Base-by-base conservation (phyloP, 2,797 vertebrate genomes). In the Silurus lanzhouensis region DNA sequence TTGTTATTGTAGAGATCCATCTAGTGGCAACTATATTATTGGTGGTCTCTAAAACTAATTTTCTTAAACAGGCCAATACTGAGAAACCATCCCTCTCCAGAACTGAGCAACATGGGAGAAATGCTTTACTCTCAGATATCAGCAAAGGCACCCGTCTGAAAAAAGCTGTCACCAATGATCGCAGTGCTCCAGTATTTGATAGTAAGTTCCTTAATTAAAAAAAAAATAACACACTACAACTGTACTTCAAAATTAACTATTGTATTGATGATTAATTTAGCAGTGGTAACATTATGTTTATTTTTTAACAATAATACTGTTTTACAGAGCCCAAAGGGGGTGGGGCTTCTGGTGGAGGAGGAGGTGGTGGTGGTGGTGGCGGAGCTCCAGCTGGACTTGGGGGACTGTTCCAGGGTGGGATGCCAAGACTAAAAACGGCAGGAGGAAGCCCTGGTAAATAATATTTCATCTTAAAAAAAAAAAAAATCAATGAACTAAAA, bases 81-180 rank as follows among this genome's bases (percentile, higher is more conserved):
- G 94, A 96, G 81, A 99, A 98, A 89, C 97, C 97, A 19, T 0
- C 5, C 61, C 92, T 98, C 81, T 97, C 86, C 89, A 96, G 91
- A 72, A 83, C 92, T 0, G 95, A 97, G 89, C 96, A 96, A 89
- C 94, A 95, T 0, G 97, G 96, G 31, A 92, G 98, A 90, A 96
- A 91, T 82, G 97, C 97, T 83, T 94, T 99, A 27, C 87, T 99
- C 66, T 91, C 94, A 0, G 98, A 99, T 87, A 99, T 99, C 88
- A 81, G 20, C 89, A 98, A 98, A 95, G 97, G 97, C 6, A 20
- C 96, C 89, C 96, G 90, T 67, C 93, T 99, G 55, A 99, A 99
- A 93, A 99, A 98, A 91, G 22, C 97, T 0, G 95, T 97, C 77
- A 99, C 98, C 91, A 97, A 98, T 94, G 98, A 99, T 90, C 95